Percentiles rank a stretch among this genome's conserved stretches.
Evolutionary conservation across 2,888 invertebrate species (phyloP).

Genomic region (Pseudeuparius sepicola): DNA sequence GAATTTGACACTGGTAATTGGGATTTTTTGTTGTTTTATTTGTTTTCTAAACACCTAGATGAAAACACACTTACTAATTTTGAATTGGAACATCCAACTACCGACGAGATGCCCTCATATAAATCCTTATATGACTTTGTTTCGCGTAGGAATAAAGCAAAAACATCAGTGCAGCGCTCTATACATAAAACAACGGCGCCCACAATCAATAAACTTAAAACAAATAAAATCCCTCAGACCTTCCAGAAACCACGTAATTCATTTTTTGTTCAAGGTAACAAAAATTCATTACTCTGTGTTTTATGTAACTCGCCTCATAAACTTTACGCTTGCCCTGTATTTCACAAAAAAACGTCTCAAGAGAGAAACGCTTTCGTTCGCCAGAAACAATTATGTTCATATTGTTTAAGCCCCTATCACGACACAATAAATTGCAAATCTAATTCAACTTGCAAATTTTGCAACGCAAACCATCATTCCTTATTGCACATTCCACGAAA

Average conservation of each 20-base stretch:
- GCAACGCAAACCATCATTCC: neutral
- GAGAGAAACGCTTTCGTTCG: constrained; percentile 1
- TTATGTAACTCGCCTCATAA: neutral
- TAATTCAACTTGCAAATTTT: neutral
- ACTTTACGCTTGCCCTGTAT: neutral
- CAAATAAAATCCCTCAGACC: too few relatives aligned
- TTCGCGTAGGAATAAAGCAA: too few relatives aligned
- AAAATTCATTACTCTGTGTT: too few relatives aligned
- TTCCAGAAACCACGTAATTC: constrained; percentile 1
- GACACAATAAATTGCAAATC: constrained; percentile 3
- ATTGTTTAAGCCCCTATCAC: constrained; percentile 4
- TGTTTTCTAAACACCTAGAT: too few relatives aligned
- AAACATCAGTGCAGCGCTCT: too few relatives aligned
- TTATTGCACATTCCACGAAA: too few relatives aligned
- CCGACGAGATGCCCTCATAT: neutral
- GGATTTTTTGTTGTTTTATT: constrained; percentile 4
- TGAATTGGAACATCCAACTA: neutral
- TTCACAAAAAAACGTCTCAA: neutral
- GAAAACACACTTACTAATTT: neutral
- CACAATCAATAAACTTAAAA: too few relatives aligned
- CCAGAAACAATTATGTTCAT: neutral
- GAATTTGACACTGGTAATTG: neutral
- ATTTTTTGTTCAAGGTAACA: constrained; percentile 2
- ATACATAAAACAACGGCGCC: too few relatives aligned
- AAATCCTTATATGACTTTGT: neutral